phyloP scores from a whole-genome alignment of 2,113 vertebrate genomes.

The Clarias gariepinus region DNA sequence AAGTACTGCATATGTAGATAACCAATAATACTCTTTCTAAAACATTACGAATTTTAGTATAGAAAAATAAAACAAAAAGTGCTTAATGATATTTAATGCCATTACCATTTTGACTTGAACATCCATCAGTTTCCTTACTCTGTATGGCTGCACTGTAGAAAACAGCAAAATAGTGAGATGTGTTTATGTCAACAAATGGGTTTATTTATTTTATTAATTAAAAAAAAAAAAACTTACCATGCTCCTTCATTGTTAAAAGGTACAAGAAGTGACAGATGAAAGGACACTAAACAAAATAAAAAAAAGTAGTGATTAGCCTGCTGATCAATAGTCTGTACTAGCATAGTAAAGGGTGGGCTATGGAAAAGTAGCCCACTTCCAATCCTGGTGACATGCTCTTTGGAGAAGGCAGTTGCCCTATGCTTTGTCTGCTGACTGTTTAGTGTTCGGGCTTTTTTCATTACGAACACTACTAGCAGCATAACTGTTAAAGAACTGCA shows the following conservation, averaged over 20 bases:
- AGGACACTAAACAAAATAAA: slow-evolving; percentile 84
- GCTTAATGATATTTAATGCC: neutral
- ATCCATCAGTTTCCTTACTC: slow-evolving; percentile 85
- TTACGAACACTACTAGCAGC: no score
- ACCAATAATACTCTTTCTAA: neutral
- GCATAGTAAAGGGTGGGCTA: no score
- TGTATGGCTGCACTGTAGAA: slow-evolving; percentile 83
- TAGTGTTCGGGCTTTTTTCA: no score
- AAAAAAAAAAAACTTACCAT: slow-evolving; percentile 71
- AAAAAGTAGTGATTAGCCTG: neutral
- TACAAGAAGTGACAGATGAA: slow-evolving; percentile 86
- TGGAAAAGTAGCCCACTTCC: no score
- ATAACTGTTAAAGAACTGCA: no score
- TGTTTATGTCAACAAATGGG: neutral
- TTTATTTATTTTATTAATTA: neutral
- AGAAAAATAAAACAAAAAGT: neutral
- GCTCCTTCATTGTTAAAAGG: slow-evolving; percentile 86
- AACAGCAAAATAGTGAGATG: neutral
- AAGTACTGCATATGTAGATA: neutral
- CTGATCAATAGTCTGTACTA: neutral
- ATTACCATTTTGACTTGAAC: slow-evolving; percentile 88
- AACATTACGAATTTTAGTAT: neutral
- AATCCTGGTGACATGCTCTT: no score
- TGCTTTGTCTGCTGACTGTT: no score
- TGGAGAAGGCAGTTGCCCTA: no score